A percentile compares a stretch with the other conserved stretches of the same genome.
Evolutionary conservation across 2,888 invertebrate genomes (phyloP).

Genomic region (Paralinhomoeus sp.): DNA sequence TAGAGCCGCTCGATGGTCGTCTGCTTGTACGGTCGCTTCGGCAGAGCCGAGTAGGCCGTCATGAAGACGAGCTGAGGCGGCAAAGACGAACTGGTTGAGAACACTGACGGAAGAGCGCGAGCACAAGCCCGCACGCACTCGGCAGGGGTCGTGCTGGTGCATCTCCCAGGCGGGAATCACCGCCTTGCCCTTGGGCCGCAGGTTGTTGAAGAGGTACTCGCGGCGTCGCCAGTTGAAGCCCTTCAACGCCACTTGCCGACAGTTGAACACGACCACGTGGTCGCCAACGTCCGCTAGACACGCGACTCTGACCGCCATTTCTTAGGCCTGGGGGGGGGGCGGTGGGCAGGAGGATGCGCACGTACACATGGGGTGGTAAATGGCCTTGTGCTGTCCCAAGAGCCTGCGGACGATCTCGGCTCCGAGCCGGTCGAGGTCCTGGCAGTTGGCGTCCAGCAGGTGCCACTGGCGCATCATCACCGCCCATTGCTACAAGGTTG

Average conservation of each 20-base stretch:
- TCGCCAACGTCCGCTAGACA: conserved; percentile 23
- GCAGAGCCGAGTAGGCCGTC: neutral
- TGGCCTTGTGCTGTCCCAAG: conserved; percentile 71
- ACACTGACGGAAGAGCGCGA: neutral
- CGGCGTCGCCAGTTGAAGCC: conserved; percentile 25
- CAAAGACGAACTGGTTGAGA: neutral
- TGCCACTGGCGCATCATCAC: conserved; percentile 87
- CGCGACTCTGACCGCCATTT: neutral
- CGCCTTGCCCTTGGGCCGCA: conserved; percentile 15
- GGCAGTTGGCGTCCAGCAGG: conserved; percentile 77
- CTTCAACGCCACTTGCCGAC: conserved; percentile 20
- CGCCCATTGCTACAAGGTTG: conserved; percentile 62
- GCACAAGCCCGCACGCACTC: too few relatives aligned
- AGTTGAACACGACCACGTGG: conserved; percentile 22
- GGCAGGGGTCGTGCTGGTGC: conserved; percentile 22
- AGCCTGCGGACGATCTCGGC: conserved; percentile 50
- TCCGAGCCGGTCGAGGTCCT: conserved; percentile 74
- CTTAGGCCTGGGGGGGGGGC: neutral
- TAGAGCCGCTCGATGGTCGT: conserved; percentile 40
- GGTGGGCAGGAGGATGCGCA: too few relatives aligned
- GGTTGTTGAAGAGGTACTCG: conserved; percentile 19
- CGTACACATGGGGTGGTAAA: conserved; percentile 43
- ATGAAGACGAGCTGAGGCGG: neutral
- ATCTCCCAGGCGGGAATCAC: conserved; percentile 20
- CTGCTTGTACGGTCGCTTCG: neutral